Evolutionary conservation across 2,888 invertebrate species (phyloP), one percentile per base, ranked within the genome.

Genomic region (Cepaea hortensis): DNA sequence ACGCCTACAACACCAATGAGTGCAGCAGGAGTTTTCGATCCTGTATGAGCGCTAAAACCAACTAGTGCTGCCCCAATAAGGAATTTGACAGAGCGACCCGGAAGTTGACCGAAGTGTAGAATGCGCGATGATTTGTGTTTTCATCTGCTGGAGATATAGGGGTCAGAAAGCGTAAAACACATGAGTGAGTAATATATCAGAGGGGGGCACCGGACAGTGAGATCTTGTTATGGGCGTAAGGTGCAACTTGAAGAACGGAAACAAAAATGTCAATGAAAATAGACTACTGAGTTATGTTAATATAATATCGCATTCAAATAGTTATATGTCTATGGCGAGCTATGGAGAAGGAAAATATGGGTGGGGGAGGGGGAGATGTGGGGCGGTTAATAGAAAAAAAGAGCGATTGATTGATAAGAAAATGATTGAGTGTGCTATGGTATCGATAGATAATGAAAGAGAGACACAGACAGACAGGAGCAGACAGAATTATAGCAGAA

Each of bases 301-400:
- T 70, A 20, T 6, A 23, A n/a, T 5, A 23, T 11, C 9, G 72
- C 7, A 70, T 48, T 23, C 20, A 0, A 50, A 9, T 61, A 48
- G 48, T n/a, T 50, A 0, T 20, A 23, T 70, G 20, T 70, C n/a
- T 4, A 20, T 46, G 70, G n/a, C 35, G n/a, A 46, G 48, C 68
- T 2, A 72, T n/a, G 55, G n/a, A 72, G 55, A n/a, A 65, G 35
- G 46, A 4, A 48, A 35, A 35, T 48, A 50, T 48, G 61, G 35
- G 65, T 23, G 50, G 18, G 11, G 48, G 68, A 62, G 46, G 73
- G 65, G 23, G 46, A 86, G 76, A 65, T 48, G 75, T 61, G 65
- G 70, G 65, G 76, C 46, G 83, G 62, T n/a, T 20, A 62, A 61
- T 13, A 80, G n/a, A 61, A n/a, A 72, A 55, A 55, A 73, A 73